These are phyloP conservation scores for Tragelaphus strepsiceros DNA, from an alignment of 2,113 vertebrate species.

Conservation along the genomic window DNA sequence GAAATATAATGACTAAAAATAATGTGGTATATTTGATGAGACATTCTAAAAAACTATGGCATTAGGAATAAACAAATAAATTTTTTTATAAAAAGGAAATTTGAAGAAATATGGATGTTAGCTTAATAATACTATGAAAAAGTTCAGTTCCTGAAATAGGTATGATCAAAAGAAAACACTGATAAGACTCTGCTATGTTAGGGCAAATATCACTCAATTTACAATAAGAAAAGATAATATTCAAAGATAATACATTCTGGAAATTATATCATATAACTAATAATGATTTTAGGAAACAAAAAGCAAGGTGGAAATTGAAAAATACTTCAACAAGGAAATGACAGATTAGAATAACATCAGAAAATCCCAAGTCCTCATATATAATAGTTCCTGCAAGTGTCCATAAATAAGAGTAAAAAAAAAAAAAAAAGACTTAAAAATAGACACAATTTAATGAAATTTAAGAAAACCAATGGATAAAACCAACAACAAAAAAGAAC, in stretches of 20 bases:
- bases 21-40: background rate
- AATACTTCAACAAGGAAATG: background rate
- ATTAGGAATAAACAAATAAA: background rate
- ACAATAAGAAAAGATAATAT: background rate
- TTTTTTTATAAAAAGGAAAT: background rate
- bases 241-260: background rate
- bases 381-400: background rate
- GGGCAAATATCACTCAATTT: background rate
- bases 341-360: background rate
- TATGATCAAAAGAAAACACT: background rate
- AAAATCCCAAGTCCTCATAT: background rate
- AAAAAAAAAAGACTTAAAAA: background rate
- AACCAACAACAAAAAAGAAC: background rate
- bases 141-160: background rate
- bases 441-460: background rate
- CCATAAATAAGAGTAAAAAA: background rate
- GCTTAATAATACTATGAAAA: background rate
- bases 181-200: background rate
- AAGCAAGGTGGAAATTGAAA: background rate
- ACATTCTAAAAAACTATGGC: background rate
- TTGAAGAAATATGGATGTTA: background rate
- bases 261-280: background rate
- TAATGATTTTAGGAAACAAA: background rate
- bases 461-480: background rate
- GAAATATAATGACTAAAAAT: background rate